Evolutionary conservation across 2,113 vertebrate species (phyloP).

Genomic region (Cynopterus brachyotis): DNA sequence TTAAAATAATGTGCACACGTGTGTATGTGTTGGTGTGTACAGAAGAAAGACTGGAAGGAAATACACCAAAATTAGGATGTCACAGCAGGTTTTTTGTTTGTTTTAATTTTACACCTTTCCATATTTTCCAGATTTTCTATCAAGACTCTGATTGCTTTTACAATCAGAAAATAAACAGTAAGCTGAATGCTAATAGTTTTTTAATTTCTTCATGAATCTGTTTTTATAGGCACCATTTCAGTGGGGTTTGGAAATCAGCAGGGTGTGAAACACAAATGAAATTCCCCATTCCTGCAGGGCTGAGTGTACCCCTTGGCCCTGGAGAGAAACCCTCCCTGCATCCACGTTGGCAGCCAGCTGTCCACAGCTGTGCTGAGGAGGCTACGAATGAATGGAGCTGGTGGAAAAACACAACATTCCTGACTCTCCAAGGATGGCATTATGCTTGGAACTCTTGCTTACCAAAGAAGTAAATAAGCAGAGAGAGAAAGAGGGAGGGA

Average conservation of each 20-base stretch:
- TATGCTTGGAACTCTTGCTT: conserved; percentile 53
- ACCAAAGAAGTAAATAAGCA: conserved; percentile 65
- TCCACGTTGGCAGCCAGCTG: conserved; percentile 67
- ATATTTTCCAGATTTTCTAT: conserved; percentile 36
- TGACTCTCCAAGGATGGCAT: conserved; percentile 67
- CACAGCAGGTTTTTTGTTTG: not conserved
- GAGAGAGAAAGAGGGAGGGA: not conserved
- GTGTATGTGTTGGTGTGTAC: not conserved
- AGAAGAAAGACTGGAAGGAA: conserved; percentile 43
- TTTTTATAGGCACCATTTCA: conserved; percentile 58
- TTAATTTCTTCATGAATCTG: conserved; percentile 57
- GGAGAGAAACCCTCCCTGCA: conserved; percentile 30
- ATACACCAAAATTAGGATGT: not conserved
- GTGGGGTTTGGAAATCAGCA: conserved; percentile 56
- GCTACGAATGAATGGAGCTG: conserved; percentile 48
- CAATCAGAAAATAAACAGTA: conserved; percentile 48
- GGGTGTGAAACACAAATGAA: conserved; percentile 65
- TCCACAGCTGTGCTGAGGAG: conserved; percentile 70
- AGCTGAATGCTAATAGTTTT: conserved; percentile 45
- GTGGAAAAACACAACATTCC: conserved; percentile 75
- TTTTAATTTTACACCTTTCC: conserved; percentile 21
- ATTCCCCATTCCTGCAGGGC: conserved; percentile 39
- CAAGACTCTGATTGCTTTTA: conserved; percentile 22
- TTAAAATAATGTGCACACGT: not conserved
- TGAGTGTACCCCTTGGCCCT: conserved; percentile 52